These are phyloP conservation scores for Chiloscyllium punctatum DNA, from an alignment of 2,797 vertebrate species.

Conservation along the genomic window DNA sequence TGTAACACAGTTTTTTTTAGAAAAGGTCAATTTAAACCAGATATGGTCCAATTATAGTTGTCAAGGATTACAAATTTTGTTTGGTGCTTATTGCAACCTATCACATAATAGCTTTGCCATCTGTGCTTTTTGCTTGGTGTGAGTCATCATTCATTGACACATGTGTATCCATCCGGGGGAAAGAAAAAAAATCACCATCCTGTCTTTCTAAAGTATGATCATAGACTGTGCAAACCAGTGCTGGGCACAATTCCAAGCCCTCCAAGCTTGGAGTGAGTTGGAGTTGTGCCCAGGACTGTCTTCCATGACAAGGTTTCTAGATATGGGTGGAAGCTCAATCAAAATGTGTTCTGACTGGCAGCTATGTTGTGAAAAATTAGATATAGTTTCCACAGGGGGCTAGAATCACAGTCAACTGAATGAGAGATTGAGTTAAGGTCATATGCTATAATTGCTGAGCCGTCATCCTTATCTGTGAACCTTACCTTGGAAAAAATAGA, in stretches of 20 bases:
- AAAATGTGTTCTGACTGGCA: conserved; percentile 32
- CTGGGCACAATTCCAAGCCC: conserved; percentile 27
- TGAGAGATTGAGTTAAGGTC: conserved; percentile 15
- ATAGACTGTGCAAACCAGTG: conserved; percentile 1
- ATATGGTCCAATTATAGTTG: background rate
- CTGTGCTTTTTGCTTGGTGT: background rate
- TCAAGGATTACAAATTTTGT: background rate
- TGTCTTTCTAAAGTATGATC: conserved; percentile 33
- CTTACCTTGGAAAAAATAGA: conserved; percentile 15
- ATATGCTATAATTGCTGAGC: background rate
- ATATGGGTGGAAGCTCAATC: conserved; percentile 28
- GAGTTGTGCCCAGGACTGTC: conserved; percentile 20
- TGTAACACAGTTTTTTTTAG: background rate
- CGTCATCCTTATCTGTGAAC: conserved; percentile 32
- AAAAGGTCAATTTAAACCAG: background rate
- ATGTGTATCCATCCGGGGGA: conserved; percentile 3
- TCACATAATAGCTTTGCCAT: conserved; percentile 13
- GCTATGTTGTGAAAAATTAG: conserved; percentile 29
- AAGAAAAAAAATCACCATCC: conserved; percentile 7
- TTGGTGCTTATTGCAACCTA: background rate
- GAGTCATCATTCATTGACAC: conserved; percentile 30
- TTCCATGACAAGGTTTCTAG: conserved; percentile 28
- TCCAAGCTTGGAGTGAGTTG: conserved; percentile 31
- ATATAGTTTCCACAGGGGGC: background rate
- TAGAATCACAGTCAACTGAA: conserved; percentile 16